Evolutionary conservation across 2,888 invertebrate genomes (phyloP).

Genomic region (Rhabditoides inermis): DNA sequence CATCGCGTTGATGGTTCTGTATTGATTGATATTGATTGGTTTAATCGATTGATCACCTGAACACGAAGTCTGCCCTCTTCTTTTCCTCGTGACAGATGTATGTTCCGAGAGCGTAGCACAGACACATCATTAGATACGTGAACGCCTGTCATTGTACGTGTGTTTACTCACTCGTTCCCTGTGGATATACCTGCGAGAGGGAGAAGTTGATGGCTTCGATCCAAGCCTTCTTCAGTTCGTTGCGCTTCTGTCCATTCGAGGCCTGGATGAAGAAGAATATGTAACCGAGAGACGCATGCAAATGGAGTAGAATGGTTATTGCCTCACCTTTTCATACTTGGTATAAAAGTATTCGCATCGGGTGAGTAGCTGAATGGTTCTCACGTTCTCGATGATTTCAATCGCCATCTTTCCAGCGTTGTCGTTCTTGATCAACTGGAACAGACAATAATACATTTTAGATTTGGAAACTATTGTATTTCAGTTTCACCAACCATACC

Average conservation of each 20-base stretch:
- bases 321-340: constrained; percentile 30
- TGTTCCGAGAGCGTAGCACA: constrained; percentile 28
- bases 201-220: constrained; percentile 22
- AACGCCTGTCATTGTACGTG: too few species aligned
- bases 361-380: constrained; percentile 54
- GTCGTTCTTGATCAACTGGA: constrained; percentile 54
- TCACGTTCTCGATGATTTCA: constrained; percentile 55
- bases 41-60: too few species aligned
- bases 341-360: constrained; percentile 52
- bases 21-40: too few species aligned
- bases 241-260: constrained; percentile 12
- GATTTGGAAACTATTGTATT: too few species aligned
- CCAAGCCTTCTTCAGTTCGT: constrained; percentile 17
- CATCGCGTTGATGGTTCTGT: too few species aligned
- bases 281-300: too few species aligned
- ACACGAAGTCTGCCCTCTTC: constrained; percentile 5
- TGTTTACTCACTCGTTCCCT: too few species aligned
- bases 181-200: too few species aligned
- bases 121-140: constrained; percentile 28
- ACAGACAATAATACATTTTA: too few species aligned
- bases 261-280: too few species aligned
- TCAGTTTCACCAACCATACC: too few species aligned
- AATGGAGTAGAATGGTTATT: constrained; percentile 1
- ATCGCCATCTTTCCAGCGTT: constrained; percentile 54
- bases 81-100: constrained; percentile 16